These are phyloP conservation scores for Drosophila varians DNA, from an alignment of 1,140 invertebrate species.

Conservation along the genomic window DNA sequence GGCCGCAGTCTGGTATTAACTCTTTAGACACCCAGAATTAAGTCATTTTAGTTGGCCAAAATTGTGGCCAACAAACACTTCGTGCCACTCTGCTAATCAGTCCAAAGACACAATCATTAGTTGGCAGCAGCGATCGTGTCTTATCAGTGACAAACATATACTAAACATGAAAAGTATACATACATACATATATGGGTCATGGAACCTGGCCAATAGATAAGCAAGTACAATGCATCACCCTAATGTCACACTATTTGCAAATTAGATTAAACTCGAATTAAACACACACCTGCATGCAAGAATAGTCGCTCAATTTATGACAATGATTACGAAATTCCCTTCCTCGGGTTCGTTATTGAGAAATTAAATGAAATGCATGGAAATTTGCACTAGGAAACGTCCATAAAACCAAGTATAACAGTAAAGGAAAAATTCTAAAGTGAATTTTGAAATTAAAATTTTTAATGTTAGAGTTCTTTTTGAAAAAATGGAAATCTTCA, in stretches of 20 bases:
- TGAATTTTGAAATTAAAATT: too few relatives aligned
- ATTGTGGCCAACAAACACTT: slow-evolving; percentile 31
- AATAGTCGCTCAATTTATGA: neutral
- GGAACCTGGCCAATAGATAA: slow-evolving; percentile 3
- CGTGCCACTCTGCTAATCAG: slow-evolving; percentile 13
- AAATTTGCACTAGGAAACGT: neutral
- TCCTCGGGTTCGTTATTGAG: neutral
- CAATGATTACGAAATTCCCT: neutral
- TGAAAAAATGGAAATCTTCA: too few relatives aligned
- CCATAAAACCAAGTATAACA: neutral
- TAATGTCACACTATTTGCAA: slow-evolving; percentile 1
- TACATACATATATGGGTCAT: slow-evolving; percentile 6
- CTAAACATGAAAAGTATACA: neutral
- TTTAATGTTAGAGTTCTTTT: too few relatives aligned
- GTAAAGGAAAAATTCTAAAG: too few relatives aligned
- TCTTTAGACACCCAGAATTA: slow-evolving; percentile 36
- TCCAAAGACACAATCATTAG: neutral
- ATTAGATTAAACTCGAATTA: slow-evolving; percentile 3
- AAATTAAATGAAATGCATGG: neutral
- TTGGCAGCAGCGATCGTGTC: neutral
- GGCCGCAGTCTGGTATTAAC: slow-evolving; percentile 18
- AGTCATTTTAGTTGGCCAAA: slow-evolving; percentile 17
- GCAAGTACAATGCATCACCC: slow-evolving; percentile 1
- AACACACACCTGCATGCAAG: neutral
- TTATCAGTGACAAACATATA: slow-evolving; percentile 16